phyloP scores from a whole-genome alignment of 92 coral and sea anemone genomes.

The Umimayanthus chanpuru region DNA sequence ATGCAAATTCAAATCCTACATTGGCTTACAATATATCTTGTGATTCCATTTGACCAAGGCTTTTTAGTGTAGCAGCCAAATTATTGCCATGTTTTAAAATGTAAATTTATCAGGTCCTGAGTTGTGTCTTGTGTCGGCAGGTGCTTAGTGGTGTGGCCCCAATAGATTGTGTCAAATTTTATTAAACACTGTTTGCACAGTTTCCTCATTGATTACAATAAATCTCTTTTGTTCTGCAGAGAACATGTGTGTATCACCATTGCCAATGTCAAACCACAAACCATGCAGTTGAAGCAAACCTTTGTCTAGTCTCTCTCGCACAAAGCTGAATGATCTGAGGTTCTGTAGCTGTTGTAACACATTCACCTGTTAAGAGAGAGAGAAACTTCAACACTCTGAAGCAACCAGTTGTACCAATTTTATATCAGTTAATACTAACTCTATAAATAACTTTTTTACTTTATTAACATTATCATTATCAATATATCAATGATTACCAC shows the following conservation, averaged over 20 bases:
- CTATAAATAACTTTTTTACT: too few relatives aligned
- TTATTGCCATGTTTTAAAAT: too few relatives aligned
- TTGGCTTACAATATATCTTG: too few relatives aligned
- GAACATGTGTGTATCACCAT: conserved; percentile 78
- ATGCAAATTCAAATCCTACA: too few relatives aligned
- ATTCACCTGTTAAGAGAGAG: conserved; percentile 56
- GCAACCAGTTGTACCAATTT: too few relatives aligned
- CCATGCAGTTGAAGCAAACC: conserved; percentile 66
- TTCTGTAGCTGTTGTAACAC: conserved; percentile 82
- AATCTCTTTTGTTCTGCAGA: conserved; percentile 58
- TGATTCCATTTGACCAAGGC: too few relatives aligned
- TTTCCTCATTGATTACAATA: conserved; percentile 63
- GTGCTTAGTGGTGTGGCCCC: neutral
- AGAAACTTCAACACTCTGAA: neutral
- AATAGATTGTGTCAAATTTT: neutral
- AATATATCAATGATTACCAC: too few relatives aligned
- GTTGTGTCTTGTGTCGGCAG: neutral
- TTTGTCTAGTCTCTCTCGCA: conserved; percentile 54
- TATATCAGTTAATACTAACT: too few relatives aligned
- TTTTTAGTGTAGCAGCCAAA: neutral
- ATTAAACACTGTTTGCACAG: conserved; percentile 45
- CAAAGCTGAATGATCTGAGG: conserved; percentile 71
- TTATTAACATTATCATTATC: too few relatives aligned
- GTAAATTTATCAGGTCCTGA: neutral
- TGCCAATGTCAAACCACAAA: conserved; percentile 82